Evolutionary conservation across 1,140 invertebrate species (phyloP), one percentile per base, ranked within the genome.

Genomic region (Drosophila prosaltans): DNA sequence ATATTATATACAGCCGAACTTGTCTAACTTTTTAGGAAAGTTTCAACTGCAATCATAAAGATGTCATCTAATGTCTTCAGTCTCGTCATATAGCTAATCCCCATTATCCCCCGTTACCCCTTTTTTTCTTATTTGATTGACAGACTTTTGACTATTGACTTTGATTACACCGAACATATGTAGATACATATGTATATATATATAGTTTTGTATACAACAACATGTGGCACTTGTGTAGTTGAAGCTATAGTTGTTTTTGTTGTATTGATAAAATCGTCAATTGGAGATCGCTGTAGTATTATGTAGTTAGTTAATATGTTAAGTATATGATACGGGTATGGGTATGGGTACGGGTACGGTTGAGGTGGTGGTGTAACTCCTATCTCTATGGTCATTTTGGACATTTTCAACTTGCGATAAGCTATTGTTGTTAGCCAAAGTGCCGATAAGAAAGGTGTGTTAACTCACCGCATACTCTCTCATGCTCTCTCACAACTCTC

Each of bases 361-460:
- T 36, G 32, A 30, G 6, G 45, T 51, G 45, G n/a, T 51, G 21
- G 45, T 51, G 45, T 51, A 51, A 51, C 45, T 51, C 9, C 45
- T 26, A 51, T 51, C 45, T 51, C 45, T 51, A 51, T 51, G 74
- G 73, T 65, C 74, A 70, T 60, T 65, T 78, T 62, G 48, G 61
- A 57, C 74, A 71, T 65, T 78, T 65, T 63, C 74, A 78, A 30
- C 24, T 26, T 59, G 21, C 61, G 74, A 78, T 78, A 78, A 78
- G 67, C 74, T 16, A 40, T 43, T 61, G 32, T 36, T 39, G 28
- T 36, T 41, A 48, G 41, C 60, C n/a, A 57, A 41, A 41, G 73
- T 67, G 43, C n/a, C 62, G 74, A 78, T 78, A 78, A 78, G 74
- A 36, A 78, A 58, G 72, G 69, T 69, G 65, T 75, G 62, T 74